A percentile compares a stretch with the other conserved stretches of the same genome.
These are phyloP conservation scores for Lamellibrachia luymesi DNA, from an alignment of 1,140 invertebrate species.

Conservation along the genomic window DNA sequence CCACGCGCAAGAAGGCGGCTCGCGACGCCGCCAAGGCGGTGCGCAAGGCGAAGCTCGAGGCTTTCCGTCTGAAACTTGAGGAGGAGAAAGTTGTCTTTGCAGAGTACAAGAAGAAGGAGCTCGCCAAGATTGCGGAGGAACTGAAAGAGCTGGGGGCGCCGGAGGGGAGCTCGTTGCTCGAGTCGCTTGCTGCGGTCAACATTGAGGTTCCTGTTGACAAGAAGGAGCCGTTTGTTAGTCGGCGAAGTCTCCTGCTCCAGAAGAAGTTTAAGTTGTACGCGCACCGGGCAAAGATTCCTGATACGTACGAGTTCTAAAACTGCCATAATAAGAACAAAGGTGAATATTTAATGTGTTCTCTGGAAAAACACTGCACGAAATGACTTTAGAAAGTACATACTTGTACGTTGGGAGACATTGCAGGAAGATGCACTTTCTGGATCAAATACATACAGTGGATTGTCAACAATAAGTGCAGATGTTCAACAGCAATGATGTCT, in stretches of 20 bases:
- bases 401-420: no score
- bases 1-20: constrained; percentile 64
- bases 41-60: constrained; percentile 64
- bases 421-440: not conserved
- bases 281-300: not conserved
- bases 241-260: not conserved
- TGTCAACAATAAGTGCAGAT: not conserved
- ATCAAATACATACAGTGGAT: not conserved
- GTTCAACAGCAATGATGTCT: no score
- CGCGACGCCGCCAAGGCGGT: constrained; percentile 68
- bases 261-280: constrained; percentile 14
- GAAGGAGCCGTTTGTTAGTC: constrained; percentile 9
- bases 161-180: constrained; percentile 65
- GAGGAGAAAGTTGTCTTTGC: constrained; percentile 70
- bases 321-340: not conserved
- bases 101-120: constrained; percentile 61
- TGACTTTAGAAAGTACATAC: no score
- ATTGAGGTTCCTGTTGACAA: not conserved
- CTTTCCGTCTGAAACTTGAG: constrained; percentile 66
- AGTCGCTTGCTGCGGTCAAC: constrained; percentile 47
- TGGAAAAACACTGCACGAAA: not conserved
- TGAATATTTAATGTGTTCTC: not conserved
- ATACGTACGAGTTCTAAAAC: constrained; percentile 2
- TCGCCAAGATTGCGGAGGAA: constrained; percentile 71
- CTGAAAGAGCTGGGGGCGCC: constrained; percentile 66